Base-by-base conservation (phyloP, 2,888 invertebrate species). In the Elmis aenea region DNA sequence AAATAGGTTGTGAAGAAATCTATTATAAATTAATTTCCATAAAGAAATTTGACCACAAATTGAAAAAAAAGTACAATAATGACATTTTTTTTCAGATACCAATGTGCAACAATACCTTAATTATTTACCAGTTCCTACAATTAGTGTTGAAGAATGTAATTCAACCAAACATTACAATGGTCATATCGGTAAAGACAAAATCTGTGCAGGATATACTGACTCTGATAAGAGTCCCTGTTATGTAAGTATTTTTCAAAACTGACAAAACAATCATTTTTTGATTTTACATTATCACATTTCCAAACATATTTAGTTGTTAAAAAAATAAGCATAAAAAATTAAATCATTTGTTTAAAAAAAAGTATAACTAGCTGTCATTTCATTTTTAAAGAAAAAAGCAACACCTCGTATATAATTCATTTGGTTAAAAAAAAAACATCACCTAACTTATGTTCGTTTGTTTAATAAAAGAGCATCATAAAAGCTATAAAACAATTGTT, bases 161-260 rank as follows among this genome's bases (percentile, higher is more conserved):
- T 74, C 76, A 5, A 75, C 76, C 6, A 72, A 72, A 48, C 75
- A 79, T 58, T 80, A 77, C 51, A 73, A 75, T 39, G 77, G 77
- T 15, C 69, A 71, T 38, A 64, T 80, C 25, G 70, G 69, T n/a
- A 59, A 67, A 23, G 69, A 73, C 46, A 73, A 76, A 51, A 73
- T 80, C 41, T 81, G 81, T 52, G 75, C 77, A 24, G 76, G 74
- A 25, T 74, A 69, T 43, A 71, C 73, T 4, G 73, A 74, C 41
- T 66, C 69, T 3, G 72, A 74, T 24, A 74, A 74, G 54, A 69
- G 73, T 23, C 73, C 75, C 15, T 79, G 78, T 58, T 74, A 76
- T 58, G 79, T 79, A 69, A 74, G 74, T 67, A 12, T 2, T 12
- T 23, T n/a, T 6, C 3, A 26, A 18, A 9, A 6, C 5, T 21